These are phyloP conservation scores for Rhagoletis pomonella DNA, from an alignment of 1,140 invertebrate species.

Conservation along the genomic window DNA sequence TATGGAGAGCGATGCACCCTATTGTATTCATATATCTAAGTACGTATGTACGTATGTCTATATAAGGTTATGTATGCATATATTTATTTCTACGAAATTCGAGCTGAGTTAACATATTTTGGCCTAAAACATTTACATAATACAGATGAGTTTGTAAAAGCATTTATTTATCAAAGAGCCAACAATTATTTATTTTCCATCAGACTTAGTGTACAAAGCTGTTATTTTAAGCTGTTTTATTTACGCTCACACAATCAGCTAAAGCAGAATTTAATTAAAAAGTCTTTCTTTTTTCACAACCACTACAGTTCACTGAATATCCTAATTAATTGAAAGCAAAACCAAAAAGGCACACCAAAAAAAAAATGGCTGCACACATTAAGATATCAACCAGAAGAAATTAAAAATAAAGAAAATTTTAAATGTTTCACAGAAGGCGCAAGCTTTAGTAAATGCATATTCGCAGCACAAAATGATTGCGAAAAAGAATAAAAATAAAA, in stretches of 20 bases:
- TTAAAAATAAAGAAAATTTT: neutral
- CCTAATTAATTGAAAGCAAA: constrained; percentile 18
- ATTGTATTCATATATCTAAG: too few species aligned
- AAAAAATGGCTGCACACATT: neutral
- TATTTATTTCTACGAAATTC: too few species aligned
- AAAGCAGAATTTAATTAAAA: neutral
- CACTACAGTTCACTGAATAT: neutral
- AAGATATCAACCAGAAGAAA: neutral
- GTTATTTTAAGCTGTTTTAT: neutral
- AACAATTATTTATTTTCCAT: constrained; percentile 20
- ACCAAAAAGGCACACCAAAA: neutral
- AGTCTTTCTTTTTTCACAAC: neutral
- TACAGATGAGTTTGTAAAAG: too few species aligned
- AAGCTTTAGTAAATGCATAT: neutral
- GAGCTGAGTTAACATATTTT: too few species aligned
- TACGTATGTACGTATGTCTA: too few species aligned
- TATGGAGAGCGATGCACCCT: too few species aligned
- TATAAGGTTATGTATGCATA: too few species aligned
- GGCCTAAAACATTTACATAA: too few species aligned
- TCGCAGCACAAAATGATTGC: neutral
- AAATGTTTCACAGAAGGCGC: neutral
- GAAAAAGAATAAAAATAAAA: neutral
- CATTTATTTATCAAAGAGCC: neutral
- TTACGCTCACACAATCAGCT: too few species aligned
- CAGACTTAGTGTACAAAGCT: neutral